Evolutionary conservation across 2,888 invertebrate genomes (phyloP), one percentile per base, ranked within the genome.

Genomic region (Trachelus iudaicus): DNA sequence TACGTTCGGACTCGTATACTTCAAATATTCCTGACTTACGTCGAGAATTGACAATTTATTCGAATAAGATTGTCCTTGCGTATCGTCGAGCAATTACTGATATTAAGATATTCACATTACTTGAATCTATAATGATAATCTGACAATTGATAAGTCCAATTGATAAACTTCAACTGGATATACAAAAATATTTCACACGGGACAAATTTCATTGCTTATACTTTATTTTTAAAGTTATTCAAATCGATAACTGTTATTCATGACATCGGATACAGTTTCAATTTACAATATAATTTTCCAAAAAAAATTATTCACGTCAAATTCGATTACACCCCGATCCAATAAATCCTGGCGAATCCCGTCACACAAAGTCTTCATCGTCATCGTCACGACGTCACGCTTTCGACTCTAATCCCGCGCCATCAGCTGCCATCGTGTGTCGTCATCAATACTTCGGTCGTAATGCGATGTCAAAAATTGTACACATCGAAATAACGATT

Each of bases 371-470:
- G 71, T 71, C 34, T 71, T 80, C 74, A 78, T 81, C 75, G 80
- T 75, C 80, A 84, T 83, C 79, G 76, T 81, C 83, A 83, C 77
- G 68, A 81, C 82, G 82, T 80, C 81, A 81, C 81, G 86, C 86
- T 86, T 86, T 84, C 81, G 80, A 83, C 81, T 86, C 83, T 82
- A 81, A 79, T 82, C 84, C 85, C 86, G 83, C 83, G 82, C 81
- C 81, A 85, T 79, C 84, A 85, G 77, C 79, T 85, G 56, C 71
- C 34, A 71, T 71, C 71, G 71, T 73, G 76, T 77, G 75, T 73
- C 69, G 74, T 69, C 73, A 69, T 74, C 81, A 76, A 79, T 80
- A 76, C 83, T 78, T 82, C 79, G 76, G 75, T 56, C 85, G 87
- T 91, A 56, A 56, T 56, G 56, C 56, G 56, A 56, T 71, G 71